A percentile compares a stretch with the other conserved stretches of the same genome.
These are phyloP conservation scores for Plutella xylostella DNA, from an alignment of 2,888 invertebrate species.

Conservation along the genomic window DNA sequence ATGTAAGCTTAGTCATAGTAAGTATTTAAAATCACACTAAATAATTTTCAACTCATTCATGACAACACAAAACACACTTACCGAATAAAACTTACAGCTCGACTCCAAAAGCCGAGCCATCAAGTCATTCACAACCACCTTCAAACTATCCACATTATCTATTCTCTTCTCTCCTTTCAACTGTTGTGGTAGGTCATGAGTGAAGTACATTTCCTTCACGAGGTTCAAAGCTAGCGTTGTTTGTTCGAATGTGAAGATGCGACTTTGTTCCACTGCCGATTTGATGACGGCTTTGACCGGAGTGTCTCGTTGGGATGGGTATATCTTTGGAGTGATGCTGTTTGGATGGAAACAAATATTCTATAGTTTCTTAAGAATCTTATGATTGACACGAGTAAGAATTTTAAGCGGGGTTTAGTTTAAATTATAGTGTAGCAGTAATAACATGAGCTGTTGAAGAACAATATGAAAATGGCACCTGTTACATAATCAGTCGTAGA, in stretches of 20 bases:
- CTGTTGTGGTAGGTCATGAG: slow-evolving; percentile 43
- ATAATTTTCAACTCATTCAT: too few relatives aligned
- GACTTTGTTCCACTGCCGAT: slow-evolving; percentile 34
- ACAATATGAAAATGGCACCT: too few relatives aligned
- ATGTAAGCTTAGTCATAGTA: too few relatives aligned
- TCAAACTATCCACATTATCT: slow-evolving; percentile 25
- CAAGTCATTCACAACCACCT: slow-evolving; percentile 33
- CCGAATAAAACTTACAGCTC: slow-evolving; percentile 75
- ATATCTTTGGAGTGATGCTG: slow-evolving; percentile 47
- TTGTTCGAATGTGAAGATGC: slow-evolving; percentile 33
- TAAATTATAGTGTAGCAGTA: too few relatives aligned
- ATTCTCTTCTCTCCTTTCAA: slow-evolving; percentile 25
- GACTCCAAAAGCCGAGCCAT: slow-evolving; percentile 65
- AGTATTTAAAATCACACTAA: too few relatives aligned
- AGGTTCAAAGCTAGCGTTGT: slow-evolving; percentile 31
- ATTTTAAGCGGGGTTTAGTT: too few relatives aligned
- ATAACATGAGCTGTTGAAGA: too few relatives aligned
- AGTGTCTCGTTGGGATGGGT: slow-evolving; percentile 30
- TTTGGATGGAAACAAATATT: slow-evolving; percentile 14
- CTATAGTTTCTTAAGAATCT: too few relatives aligned
- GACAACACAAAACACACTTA: too few relatives aligned
- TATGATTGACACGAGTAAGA: too few relatives aligned
- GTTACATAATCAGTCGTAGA: too few relatives aligned
- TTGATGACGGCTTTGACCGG: slow-evolving; percentile 37
- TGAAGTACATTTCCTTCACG: slow-evolving; percentile 49